Percentiles rank a stretch among this genome's conserved stretches.
Conservation (phyloP, 53 echinoderm and acorn worm genomes). For the Temnopleurus reevesii region DNA sequence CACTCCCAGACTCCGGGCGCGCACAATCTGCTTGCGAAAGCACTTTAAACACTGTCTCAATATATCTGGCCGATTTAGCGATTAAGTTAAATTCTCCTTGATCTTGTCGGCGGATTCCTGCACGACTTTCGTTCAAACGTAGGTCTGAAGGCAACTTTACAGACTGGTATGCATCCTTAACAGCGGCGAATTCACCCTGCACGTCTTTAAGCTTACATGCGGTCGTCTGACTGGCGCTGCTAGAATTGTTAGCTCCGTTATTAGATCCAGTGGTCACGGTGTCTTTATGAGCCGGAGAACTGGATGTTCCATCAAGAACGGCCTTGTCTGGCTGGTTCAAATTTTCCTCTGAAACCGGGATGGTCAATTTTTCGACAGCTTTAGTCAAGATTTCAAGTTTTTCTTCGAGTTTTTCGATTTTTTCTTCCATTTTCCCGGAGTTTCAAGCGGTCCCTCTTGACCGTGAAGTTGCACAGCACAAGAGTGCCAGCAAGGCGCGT, state of each 20-base stretch:
- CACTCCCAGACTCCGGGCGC: background rate
- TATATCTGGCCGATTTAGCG: constrained; percentile 17
- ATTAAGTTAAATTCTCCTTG: constrained; percentile 5
- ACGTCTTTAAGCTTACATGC: background rate
- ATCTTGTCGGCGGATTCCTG: constrained; percentile 18
- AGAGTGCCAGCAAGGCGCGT: too few relatives aligned
- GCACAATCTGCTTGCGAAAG: background rate
- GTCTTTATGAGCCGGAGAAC: too few relatives aligned
- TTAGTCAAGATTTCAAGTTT: background rate
- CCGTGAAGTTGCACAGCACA: too few relatives aligned
- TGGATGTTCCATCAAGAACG: too few relatives aligned
- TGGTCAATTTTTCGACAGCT: background rate
- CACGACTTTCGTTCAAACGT: constrained; percentile 12
- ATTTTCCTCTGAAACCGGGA: background rate
- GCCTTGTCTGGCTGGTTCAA: too few relatives aligned
- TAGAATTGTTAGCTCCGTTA: background rate
- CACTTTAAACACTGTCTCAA: constrained; percentile 13
- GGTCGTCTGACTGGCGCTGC: background rate
- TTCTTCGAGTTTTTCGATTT: too few relatives aligned
- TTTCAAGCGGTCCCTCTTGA: too few relatives aligned
- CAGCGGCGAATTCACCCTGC: too few relatives aligned
- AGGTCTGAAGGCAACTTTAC: constrained; percentile 27
- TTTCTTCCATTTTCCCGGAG: too few relatives aligned
- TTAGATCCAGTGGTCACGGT: too few relatives aligned
- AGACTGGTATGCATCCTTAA: background rate